phyloP scores from a whole-genome alignment of 2,797 vertebrate species.

The Liasis olivaceus region DNA sequence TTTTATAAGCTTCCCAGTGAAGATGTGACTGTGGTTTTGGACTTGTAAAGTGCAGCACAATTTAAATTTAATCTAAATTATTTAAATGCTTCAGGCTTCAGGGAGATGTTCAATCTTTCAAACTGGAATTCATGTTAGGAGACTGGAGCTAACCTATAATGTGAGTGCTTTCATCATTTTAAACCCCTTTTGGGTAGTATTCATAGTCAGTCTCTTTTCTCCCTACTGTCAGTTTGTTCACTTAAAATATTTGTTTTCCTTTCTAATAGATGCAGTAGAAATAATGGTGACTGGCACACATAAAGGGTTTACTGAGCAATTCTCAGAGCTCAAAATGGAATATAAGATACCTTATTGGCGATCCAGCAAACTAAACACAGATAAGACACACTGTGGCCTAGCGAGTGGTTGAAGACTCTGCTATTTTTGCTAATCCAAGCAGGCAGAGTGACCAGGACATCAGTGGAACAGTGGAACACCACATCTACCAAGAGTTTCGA shows the following conservation, averaged over 20 bases:
- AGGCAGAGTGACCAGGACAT: background rate
- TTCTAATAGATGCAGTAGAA: constrained; percentile 8
- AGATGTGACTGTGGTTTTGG: constrained; percentile 66
- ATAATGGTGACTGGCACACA: constrained; percentile 17
- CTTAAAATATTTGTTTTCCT: constrained; percentile 70
- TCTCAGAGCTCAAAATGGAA: background rate
- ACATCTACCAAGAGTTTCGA: background rate
- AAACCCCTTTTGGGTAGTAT: constrained; percentile 50
- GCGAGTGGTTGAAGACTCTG: background rate
- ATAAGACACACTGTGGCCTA: background rate
- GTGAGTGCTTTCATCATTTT: constrained; percentile 55
- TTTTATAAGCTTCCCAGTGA: constrained; percentile 78
- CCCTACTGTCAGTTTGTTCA: constrained; percentile 60
- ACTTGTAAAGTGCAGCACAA: constrained; percentile 71
- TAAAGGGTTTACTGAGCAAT: background rate
- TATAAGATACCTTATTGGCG: background rate
- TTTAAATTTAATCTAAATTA: constrained; percentile 79
- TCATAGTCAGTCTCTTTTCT: constrained; percentile 34
- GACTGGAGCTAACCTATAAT: constrained; percentile 58
- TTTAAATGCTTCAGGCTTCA: constrained; percentile 70
- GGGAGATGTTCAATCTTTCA: constrained; percentile 70
- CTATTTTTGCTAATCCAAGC: background rate
- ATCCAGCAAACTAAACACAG: background rate
- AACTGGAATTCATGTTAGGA: constrained; percentile 62
- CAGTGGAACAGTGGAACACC: background rate